Conservation (phyloP, 2,888 invertebrate species). For the Drosophila borealis region DNA sequence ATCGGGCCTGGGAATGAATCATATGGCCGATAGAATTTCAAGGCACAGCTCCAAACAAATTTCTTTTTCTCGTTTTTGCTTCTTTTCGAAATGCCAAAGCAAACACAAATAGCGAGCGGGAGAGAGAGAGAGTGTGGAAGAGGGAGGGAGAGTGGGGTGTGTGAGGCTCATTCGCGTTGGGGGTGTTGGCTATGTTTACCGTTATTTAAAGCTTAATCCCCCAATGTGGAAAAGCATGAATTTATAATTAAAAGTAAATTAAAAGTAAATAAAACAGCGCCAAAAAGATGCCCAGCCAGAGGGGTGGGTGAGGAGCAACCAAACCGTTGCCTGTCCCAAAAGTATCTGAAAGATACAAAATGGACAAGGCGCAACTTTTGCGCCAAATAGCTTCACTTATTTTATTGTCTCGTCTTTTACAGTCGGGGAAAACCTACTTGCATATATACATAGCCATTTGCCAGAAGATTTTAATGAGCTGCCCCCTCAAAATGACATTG, state of each 20-base stretch:
- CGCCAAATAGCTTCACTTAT: slow-evolving; percentile 16
- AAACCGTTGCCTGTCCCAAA: slow-evolving; percentile 19
- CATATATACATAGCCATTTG: background rate
- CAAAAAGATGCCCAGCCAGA: slow-evolving; percentile 51
- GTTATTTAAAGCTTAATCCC: slow-evolving; percentile 79
- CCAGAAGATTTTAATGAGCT: slow-evolving; percentile 39
- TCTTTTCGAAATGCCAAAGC: slow-evolving; percentile 55
- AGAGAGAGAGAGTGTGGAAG: background rate
- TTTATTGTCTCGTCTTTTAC: too few species aligned
- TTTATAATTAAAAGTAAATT: slow-evolving; percentile 81
- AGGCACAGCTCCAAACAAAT: slow-evolving; percentile 57
- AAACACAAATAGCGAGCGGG: slow-evolving; percentile 40
- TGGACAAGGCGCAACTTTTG: slow-evolving; percentile 34
- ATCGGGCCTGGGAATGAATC: slow-evolving; percentile 36
- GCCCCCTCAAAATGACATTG: slow-evolving; percentile 27
- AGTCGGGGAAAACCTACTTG: too few species aligned
- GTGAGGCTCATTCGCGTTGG: background rate
- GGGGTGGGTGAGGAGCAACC: too few species aligned
- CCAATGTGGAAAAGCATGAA: slow-evolving; percentile 76
- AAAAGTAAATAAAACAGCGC: slow-evolving; percentile 76
- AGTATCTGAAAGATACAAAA: slow-evolving; percentile 33
- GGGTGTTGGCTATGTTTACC: slow-evolving; percentile 60
- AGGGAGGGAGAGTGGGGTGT: too few species aligned
- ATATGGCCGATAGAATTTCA: slow-evolving; percentile 66
- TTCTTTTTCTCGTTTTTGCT: slow-evolving; percentile 8